These are phyloP conservation scores for Alca torda DNA, from an alignment of 2,797 vertebrate species.

Conservation along the genomic window DNA sequence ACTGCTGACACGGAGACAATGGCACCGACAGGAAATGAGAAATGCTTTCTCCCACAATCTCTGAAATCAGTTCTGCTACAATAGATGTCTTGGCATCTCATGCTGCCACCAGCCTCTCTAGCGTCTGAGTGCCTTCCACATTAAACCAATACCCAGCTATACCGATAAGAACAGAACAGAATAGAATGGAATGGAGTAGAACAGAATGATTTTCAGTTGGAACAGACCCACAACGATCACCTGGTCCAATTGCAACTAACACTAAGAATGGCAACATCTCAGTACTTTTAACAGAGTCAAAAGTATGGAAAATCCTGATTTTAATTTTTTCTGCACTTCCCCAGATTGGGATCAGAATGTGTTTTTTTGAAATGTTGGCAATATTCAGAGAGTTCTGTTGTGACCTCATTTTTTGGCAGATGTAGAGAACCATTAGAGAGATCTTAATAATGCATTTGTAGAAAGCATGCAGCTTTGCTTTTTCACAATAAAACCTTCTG, in stretches of 20 bases:
- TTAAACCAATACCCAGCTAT: neutral
- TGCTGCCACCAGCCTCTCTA: neutral
- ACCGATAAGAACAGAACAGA: neutral
- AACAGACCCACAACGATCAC: neutral
- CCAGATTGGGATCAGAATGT: neutral
- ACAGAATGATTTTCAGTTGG: neutral
- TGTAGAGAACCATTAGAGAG: neutral
- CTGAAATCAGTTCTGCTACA: neutral
- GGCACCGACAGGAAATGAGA: neutral
- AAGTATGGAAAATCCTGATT: neutral
- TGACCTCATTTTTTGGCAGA: neutral
- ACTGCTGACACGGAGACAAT: neutral
- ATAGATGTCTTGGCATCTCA: neutral
- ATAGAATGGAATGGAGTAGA: no score
- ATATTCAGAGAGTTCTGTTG: neutral
- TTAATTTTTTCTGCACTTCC: neutral
- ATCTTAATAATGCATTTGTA: neutral
- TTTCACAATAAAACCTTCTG: neutral
- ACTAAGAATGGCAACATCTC: neutral
- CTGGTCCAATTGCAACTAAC: neutral
- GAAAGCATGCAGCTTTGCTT: neutral
- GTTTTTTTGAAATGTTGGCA: neutral
- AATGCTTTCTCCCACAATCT: neutral
- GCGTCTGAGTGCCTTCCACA: neutral
- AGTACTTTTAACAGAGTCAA: neutral